Base-by-base conservation (phyloP, 2,113 vertebrate species). In the Catharus fuscescens region DNA sequence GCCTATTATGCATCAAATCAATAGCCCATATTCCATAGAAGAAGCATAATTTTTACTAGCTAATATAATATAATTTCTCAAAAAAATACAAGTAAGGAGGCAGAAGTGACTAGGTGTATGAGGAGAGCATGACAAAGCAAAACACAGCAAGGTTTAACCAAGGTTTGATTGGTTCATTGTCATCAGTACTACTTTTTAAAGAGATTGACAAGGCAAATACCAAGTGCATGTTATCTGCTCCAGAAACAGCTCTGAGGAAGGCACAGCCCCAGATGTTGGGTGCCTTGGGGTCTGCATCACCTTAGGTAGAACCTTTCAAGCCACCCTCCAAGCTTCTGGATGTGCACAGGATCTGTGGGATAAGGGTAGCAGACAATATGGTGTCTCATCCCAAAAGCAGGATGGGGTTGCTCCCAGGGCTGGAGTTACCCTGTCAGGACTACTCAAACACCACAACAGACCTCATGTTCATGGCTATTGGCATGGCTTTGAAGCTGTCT, bases 221-320 rank as follows among this genome's bases (percentile, higher is more conserved):
- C 19, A 47, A 28, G 10, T 18, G 20, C 14, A 20, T 82, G 18
- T 12, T 73, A 7, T 40, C 23, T 52, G 14, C 31, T 78, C 17
- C 31, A 57, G 24, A 31, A 29, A 56, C 31, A 84, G 21, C 25
- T 74, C 18, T 66, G 38, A 88, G 52, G 5, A 62, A 80, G 59
- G 34, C 36, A 65, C 11, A 53, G n/a, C 15, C 17, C 5, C 12
- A 29, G 24, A 67, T 28, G 13, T 17, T 36, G 40, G 40, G 7
- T 26, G 9, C 5, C 31, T 47, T 57, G 14, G 8, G 3, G 6
- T 38, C 54, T 69, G 13, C 14, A 32, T 19, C 13, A 29, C 60
- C 20, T 78, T 38, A 53, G 13, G 3, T 2, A 62, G 28, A 31
- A 54, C 8, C 15, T 78, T 81, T n/a, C 1, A 1, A 1, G 18